A percentile compares a stretch with the other conserved stretches of the same genome.
Conservation (phyloP, 2,888 invertebrate species). For the Psylliodes chrysocephalus region DNA sequence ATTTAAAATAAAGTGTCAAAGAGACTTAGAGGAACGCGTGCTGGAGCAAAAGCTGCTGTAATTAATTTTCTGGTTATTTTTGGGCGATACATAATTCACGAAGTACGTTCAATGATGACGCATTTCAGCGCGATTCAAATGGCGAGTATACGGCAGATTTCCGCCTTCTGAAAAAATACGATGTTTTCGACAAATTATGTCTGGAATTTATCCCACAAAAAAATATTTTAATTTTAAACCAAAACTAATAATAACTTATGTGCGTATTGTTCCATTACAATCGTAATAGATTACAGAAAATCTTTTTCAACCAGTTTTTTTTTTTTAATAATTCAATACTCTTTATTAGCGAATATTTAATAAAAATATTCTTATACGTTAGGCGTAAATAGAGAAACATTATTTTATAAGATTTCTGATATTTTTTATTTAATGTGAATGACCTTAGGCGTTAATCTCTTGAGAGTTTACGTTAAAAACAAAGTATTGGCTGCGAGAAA, state of each 20-base stretch:
- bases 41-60: conserved; percentile 53
- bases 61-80: conserved; percentile 59
- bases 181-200: background rate
- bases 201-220: background rate
- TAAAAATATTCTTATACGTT: too few species aligned
- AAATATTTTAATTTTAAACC: background rate
- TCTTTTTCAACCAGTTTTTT: too few species aligned
- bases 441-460: too few species aligned
- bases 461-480: too few species aligned
- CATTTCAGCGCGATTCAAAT: conserved; percentile 40
- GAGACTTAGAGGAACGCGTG: conserved; percentile 52
- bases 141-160: conserved; percentile 25
- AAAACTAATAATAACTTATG: background rate
- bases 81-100: conserved; percentile 54
- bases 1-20: conserved; percentile 58
- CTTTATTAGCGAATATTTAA: too few species aligned
- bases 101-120: conserved; percentile 55
- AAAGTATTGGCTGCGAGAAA: too few species aligned
- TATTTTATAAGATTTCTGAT: too few species aligned
- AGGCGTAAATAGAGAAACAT: too few species aligned
- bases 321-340: too few species aligned
- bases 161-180: conserved; percentile 19
- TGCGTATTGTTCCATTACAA: background rate
- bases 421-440: too few species aligned
- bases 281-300: background rate